Base-by-base conservation (phyloP, 2,113 vertebrate species). In the Thomomys bottae region DNA sequence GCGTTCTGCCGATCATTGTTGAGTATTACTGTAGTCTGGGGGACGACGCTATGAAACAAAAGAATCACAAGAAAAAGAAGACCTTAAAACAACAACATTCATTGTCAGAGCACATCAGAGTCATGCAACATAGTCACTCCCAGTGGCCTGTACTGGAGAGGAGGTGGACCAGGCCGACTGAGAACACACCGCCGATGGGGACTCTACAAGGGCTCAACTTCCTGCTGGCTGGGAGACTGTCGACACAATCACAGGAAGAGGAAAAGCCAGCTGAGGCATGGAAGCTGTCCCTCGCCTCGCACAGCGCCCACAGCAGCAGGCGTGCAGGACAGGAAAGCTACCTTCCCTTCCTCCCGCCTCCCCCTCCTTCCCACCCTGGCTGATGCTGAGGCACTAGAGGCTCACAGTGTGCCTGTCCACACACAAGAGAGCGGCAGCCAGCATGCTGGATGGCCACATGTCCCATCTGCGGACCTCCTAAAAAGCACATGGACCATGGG, bases 1-100 rank as follows among this genome's bases (percentile, higher is more conserved):
- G 98, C 97, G 85, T 96, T 98, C 79, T 98, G 97, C 73, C 98
- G 97, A 92, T 99, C 99, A 87, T 98, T 98, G 97, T 99, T 99
- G 96, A 99, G 98, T 85, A 99, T 99, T 82, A 99, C 99, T 20
- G 99, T 99, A 91, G 99, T 99, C 97, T 99, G 99, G 87, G 99
- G 99, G 79, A 99, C 99, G 95, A 99, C 98, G 79, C 99, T 99
- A 93, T 28, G 78, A 96, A 96, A 97, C 90, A 96, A 94, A 88
- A 96, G 96, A 96, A 97, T 73, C 94, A 96, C 76, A 96, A 97
- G 93, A 85, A 81, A 96, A 64, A 81, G 17, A 68, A 96, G 80
- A 96, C 94, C 70, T 89, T 38, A 90, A 96, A 87, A 73, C 54
- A 93, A 80, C 14, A 84, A 79, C 38, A 93, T 26, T 94, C 40